These are phyloP conservation scores for Drosophila paracracens DNA, from an alignment of 2,888 invertebrate genomes.

Conservation along the genomic window DNA sequence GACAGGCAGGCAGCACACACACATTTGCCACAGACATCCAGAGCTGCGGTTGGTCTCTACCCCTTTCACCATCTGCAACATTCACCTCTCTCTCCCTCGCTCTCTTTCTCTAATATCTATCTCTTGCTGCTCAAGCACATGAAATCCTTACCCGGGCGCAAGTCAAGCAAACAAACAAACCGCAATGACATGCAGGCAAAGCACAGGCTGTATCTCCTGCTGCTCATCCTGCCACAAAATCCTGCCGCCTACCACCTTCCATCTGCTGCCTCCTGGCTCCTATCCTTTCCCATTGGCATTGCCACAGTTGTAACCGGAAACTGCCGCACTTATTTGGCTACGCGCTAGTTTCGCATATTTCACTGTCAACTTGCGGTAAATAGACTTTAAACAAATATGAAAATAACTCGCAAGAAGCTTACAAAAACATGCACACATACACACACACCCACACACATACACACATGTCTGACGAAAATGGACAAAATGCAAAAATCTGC, in stretches of 20 bases:
- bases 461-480: constrained; percentile 36
- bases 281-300: constrained; percentile 55
- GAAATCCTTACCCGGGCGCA: constrained; percentile 78
- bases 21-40: constrained; percentile 40
- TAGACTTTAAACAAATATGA: constrained; percentile 80
- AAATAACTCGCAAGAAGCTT: constrained; percentile 72
- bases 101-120: constrained; percentile 1
- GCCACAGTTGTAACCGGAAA: constrained; percentile 79
- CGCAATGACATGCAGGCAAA: constrained; percentile 76
- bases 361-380: constrained; percentile 80
- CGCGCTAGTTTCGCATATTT: constrained; percentile 80
- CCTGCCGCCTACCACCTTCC: constrained; percentile 9
- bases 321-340: constrained; percentile 80
- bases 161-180: constrained; percentile 79
- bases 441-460: not conserved
- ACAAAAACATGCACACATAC: constrained; percentile 20
- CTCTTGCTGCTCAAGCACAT: constrained; percentile 70
- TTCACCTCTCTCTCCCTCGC: not conserved
- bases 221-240: constrained; percentile 35
- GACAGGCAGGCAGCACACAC: constrained; percentile 72
- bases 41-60: constrained; percentile 70
- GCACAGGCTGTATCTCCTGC: constrained; percentile 51
- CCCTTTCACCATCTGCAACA: not conserved
- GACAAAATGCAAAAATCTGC: constrained; percentile 66
- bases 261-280: too few species aligned